A percentile compares a stretch with the other conserved stretches of the same genome.
phyloP scores from a whole-genome alignment of 2,113 vertebrate genomes.

The Hystrix brachyura region DNA sequence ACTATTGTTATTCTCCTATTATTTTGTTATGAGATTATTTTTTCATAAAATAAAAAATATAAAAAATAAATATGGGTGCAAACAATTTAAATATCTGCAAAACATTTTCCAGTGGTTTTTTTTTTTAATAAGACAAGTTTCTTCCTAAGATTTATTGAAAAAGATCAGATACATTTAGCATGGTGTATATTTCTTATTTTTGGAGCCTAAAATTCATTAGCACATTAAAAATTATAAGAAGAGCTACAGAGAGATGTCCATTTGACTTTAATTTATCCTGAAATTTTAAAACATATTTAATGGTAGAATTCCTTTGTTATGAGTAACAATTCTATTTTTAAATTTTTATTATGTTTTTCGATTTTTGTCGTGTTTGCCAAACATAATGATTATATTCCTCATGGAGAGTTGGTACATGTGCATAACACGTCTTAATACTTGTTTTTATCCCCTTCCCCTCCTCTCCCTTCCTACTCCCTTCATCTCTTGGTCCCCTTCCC shows the following conservation, averaged over 20 bases:
- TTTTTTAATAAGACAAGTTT: not conserved
- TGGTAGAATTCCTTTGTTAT: not conserved
- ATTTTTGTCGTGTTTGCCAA: not conserved
- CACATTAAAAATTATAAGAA: not conserved
- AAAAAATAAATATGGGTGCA: not conserved
- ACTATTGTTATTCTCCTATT: not conserved
- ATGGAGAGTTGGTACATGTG: not conserved
- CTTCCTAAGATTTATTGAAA: not conserved
- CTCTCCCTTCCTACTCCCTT: not conserved
- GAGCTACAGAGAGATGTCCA: not conserved
- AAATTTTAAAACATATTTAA: slow-evolving; percentile 26
- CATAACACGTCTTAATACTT: not conserved
- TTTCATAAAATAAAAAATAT: not conserved
- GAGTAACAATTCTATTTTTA: not conserved
- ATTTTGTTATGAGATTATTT: not conserved
- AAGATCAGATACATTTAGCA: not conserved
- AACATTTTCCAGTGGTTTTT: not conserved
- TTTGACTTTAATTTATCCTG: slow-evolving; percentile 35
- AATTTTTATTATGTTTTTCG: not conserved
- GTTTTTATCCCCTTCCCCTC: not conserved
- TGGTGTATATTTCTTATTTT: not conserved
- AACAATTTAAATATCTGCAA: not conserved
- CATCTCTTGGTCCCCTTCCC: not conserved
- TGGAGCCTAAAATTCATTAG: not conserved
- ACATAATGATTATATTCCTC: not conserved